These are phyloP conservation scores for Zoanthus solanderi DNA, from an alignment of 92 coral and sea anemone genomes.

Conservation along the genomic window DNA sequence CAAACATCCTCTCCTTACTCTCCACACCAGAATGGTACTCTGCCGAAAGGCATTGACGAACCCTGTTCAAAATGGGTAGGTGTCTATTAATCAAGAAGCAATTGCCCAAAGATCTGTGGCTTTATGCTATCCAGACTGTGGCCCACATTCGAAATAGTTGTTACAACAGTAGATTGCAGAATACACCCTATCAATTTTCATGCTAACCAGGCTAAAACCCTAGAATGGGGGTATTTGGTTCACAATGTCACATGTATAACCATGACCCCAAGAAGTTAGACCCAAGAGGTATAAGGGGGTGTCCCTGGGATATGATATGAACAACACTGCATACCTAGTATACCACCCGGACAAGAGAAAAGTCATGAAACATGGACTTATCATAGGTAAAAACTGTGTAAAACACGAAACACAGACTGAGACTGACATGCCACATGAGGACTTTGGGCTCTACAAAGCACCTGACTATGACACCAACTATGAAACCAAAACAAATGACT, in stretches of 20 bases:
- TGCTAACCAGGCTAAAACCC: conserved; percentile 32
- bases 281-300: conserved; percentile 7
- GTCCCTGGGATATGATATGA: background rate
- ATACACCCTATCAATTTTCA: background rate
- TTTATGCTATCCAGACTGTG: conserved; percentile 12
- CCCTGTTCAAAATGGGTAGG: conserved; percentile 69
- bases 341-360: background rate
- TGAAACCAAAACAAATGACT: conserved; percentile 29
- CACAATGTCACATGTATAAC: conserved; percentile 16
- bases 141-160: conserved; percentile 26
- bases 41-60: conserved; percentile 60
- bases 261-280: background rate
- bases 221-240: conserved; percentile 12
- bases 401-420: background rate
- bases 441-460: conserved; percentile 33
- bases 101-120: conserved; percentile 50
- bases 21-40: conserved; percentile 67
- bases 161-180: conserved; percentile 20
- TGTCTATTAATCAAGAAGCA: conserved; percentile 46
- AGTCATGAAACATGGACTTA: conserved; percentile 1
- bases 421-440: conserved; percentile 37
- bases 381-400: background rate
- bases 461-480: conserved; percentile 9
- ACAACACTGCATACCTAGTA: background rate
- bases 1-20: conserved; percentile 59